Evolutionary conservation across 2,797 vertebrate genomes (phyloP).

Genomic region (Sebastes nivosus): DNA sequence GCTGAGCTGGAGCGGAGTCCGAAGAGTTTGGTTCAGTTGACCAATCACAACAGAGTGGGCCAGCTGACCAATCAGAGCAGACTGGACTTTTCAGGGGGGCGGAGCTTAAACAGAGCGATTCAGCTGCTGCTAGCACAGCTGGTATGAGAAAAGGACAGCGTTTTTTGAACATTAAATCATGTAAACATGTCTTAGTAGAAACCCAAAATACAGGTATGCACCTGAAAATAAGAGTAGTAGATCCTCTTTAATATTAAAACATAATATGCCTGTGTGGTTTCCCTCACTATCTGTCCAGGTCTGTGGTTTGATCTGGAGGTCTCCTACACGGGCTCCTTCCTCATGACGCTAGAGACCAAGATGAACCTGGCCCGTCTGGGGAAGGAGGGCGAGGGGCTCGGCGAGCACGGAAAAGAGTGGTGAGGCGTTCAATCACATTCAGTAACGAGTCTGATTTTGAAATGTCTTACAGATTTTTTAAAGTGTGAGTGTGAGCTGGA

Average conservation of each 20-base stretch:
- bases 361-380: conserved; percentile 97
- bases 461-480: neutral
- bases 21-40: no score
- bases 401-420: conserved; percentile 96
- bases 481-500: neutral
- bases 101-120: no score
- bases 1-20: fast-evolving
- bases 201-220: no score
- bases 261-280: neutral
- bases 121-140: no score
- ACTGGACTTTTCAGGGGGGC: no score
- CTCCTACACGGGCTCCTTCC: conserved; percentile 95
- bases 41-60: no score
- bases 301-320: conserved; percentile 97
- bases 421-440: conserved; percentile 74
- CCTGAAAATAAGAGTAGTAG: no score
- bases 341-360: conserved; percentile 99
- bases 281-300: conserved; percentile 75
- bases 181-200: no score
- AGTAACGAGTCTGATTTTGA: neutral
- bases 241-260: neutral
- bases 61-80: no score
- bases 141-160: no score
- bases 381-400: conserved; percentile 94
- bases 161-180: no score